Evolutionary conservation across 2,888 invertebrate species (phyloP).

Genomic region (Zelleria hepariella): DNA sequence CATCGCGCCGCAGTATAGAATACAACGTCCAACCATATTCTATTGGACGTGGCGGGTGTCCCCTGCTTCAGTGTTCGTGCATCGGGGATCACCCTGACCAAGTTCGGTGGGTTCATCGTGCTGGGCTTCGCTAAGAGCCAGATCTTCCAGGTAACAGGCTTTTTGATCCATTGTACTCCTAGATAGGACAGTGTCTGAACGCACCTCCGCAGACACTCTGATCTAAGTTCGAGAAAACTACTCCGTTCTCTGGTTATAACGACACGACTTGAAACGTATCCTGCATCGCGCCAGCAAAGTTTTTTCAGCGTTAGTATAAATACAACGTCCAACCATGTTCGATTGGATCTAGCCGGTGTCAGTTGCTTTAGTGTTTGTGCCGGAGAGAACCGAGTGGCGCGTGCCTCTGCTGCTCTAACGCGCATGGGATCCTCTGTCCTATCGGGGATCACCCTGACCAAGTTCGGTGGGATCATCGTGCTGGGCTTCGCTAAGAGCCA

Average conservation of each 20-base stretch:
- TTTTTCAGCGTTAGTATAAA: too few relatives aligned
- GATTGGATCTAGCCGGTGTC: too few relatives aligned
- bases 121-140: constrained; percentile 98
- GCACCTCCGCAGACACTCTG: background rate
- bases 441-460: constrained; percentile 97
- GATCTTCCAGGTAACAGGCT: constrained; percentile 88
- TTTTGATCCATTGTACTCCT: background rate
- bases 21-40: too few relatives aligned
- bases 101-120: constrained; percentile 97
- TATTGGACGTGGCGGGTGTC: constrained; percentile 82
- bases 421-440: constrained; percentile 97
- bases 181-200: background rate
- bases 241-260: too few relatives aligned
- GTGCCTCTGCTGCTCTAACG: constrained; percentile 87
- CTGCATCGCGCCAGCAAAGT: too few relatives aligned
- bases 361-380: constrained; percentile 88
- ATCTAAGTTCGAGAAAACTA: too few relatives aligned
- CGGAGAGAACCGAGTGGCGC: constrained; percentile 78
- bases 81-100: constrained; percentile 98
- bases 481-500: constrained; percentile 98
- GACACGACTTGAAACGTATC: too few relatives aligned
- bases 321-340: too few relatives aligned
- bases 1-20: too few relatives aligned
- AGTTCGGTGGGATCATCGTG: constrained; percentile 97
- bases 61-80: too few relatives aligned